phyloP scores from a whole-genome alignment of 2,797 vertebrate species.

The Antennarius maculatus region DNA sequence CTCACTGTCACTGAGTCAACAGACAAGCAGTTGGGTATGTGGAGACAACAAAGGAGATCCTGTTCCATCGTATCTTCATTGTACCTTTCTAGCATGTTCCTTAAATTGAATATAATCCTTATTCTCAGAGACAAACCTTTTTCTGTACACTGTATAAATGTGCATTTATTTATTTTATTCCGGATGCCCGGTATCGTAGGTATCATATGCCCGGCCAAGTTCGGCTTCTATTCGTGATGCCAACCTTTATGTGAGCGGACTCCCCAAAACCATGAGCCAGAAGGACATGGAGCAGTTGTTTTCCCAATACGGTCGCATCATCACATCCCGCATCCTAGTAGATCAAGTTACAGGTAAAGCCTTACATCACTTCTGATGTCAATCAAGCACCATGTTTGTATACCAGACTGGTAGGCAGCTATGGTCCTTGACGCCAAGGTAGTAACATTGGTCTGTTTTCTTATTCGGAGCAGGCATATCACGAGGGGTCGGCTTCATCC shows the following conservation, averaged over 20 bases:
- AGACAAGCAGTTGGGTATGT: constrained; percentile 41
- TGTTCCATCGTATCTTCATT: constrained; percentile 15
- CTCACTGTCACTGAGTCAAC: constrained; percentile 58
- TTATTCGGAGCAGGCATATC: constrained; percentile 87
- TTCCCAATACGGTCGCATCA: constrained; percentile 95
- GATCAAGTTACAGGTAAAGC: constrained; percentile 90
- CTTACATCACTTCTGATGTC: constrained; percentile 49
- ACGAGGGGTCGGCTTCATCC: constrained; percentile 96
- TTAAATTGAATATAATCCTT: background rate
- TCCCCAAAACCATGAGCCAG: constrained; percentile 96
- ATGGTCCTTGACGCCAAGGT: constrained; percentile 54
- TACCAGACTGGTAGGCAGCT: background rate
- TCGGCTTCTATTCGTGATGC: constrained; percentile 96
- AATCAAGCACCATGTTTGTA: constrained; percentile 1
- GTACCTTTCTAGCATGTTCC: background rate
- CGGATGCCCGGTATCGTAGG: constrained; percentile 70
- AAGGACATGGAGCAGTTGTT: constrained; percentile 98
- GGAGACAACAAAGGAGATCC: constrained; percentile 14
- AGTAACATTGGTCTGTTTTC: constrained; percentile 72
- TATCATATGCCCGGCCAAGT: constrained; percentile 94
- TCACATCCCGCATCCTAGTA: constrained; percentile 95
- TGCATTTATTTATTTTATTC: constrained; percentile 7
- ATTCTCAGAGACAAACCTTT: constrained; percentile 1
- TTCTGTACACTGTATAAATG: background rate
- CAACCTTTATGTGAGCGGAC: constrained; percentile 95